phyloP scores from a whole-genome alignment of 2,888 invertebrate species.

The Volucella inflata region DNA sequence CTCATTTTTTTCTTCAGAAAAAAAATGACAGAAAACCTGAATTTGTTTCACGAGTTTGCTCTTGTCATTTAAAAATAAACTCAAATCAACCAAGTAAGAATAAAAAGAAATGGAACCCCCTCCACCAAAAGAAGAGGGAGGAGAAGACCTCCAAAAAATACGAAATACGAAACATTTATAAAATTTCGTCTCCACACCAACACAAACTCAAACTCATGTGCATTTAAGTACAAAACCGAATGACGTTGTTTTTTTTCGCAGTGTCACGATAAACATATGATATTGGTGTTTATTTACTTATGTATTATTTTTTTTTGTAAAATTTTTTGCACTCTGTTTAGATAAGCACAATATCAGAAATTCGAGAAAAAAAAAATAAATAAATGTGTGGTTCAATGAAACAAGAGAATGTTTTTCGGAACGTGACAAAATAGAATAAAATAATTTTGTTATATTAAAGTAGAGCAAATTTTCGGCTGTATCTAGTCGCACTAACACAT shows the following conservation, averaged over 20 bases:
- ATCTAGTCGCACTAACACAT: slow-evolving; percentile 54
- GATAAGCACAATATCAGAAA: slow-evolving; percentile 44
- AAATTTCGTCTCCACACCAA: slow-evolving; percentile 25
- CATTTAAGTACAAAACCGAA: slow-evolving; percentile 15
- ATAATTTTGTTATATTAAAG: slow-evolving; percentile 7
- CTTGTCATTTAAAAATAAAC: slow-evolving; percentile 60
- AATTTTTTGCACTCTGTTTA: slow-evolving; percentile 46
- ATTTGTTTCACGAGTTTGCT: slow-evolving; percentile 37
- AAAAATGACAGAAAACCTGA: slow-evolving; percentile 12
- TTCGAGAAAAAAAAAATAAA: slow-evolving; percentile 22
- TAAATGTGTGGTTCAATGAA: slow-evolving; percentile 55
- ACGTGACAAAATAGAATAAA: slow-evolving; percentile 55
- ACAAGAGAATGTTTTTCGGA: slow-evolving; percentile 33
- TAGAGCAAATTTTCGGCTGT: slow-evolving; percentile 11
- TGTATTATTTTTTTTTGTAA: no score
- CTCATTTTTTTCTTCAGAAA: not conserved
- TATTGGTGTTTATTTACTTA: slow-evolving; percentile 23
- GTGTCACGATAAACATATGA: slow-evolving; percentile 15
- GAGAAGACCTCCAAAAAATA: slow-evolving; percentile 25
- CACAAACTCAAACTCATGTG: slow-evolving; percentile 29
- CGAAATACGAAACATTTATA: slow-evolving; percentile 5
- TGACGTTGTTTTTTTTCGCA: slow-evolving; percentile 22
- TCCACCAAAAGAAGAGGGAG: not conserved
- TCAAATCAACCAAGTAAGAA: slow-evolving; percentile 29
- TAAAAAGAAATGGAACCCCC: not conserved